Base-by-base conservation (phyloP, 2,888 invertebrate genomes). In the Tyria jacobaeae region DNA sequence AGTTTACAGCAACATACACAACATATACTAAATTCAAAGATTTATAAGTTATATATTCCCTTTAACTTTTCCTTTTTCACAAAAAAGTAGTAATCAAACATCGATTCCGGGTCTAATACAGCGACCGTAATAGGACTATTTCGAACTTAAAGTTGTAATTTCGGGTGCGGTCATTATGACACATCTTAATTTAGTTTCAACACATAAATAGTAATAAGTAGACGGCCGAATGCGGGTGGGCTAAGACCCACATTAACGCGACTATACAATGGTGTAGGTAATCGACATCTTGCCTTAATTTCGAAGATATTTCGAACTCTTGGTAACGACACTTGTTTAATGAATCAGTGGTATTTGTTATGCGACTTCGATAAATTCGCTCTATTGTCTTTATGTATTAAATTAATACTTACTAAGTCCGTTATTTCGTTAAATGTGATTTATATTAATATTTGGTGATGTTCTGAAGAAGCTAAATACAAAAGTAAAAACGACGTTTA, bases 181-280 rank as follows among this genome's bases (percentile, higher is more conserved):
- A 93, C 93, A 85, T 92, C 92, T 93, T 92, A 90, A 92, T 92
- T 92, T 88, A 80, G 88, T 86, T 87, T 87, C 85, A 85, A 88
- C 88, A 86, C 90, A 88, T 89, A 88, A 88, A 87, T 88, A 80
- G 89, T 90, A 90, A 89, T 89, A 89, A 89, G 84, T 73, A 85
- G 86, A 70, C 70, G 78, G 62, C 65, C 60, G 77, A 77, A 87
- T 87, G 90, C 91, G 92, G 90, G 92, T 92, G 92, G 92, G 81
- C 89, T 66, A 50, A 67, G 71, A 68, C 59, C 58, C 63, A 57
- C 70, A 66, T 75, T 64, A 62, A 50, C 14, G 15, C 31, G 51
- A 58, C 34, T 55, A 27, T 41, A 73, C 78, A 71, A 77, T 73
- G 60, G 71, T 62, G 60, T 61, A 62, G 64, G 61, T 68, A 71